These are phyloP conservation scores for Campylorhamphus procurvoides DNA, from an alignment of 2,113 vertebrate genomes.

Conservation along the genomic window DNA sequence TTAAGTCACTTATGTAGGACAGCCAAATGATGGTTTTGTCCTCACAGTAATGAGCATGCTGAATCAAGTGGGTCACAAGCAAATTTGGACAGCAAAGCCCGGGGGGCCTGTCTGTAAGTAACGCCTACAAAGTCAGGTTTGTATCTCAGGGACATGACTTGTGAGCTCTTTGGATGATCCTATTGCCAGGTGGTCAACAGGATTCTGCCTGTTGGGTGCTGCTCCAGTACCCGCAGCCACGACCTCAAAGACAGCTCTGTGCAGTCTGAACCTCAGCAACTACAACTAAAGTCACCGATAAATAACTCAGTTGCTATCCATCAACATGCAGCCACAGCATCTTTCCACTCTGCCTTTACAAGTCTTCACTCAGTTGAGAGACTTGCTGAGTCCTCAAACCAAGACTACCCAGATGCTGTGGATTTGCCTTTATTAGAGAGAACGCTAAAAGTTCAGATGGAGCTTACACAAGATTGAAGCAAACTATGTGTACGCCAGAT, in stretches of 20 bases:
- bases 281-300: neutral
- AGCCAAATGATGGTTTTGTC: neutral
- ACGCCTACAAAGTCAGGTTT: rapidly evolving
- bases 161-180: neutral
- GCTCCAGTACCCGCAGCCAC: neutral
- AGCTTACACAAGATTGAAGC: neutral
- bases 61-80: neutral
- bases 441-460: neutral
- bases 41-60: neutral
- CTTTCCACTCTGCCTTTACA: neutral
- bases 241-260: neutral
- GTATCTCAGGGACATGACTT: neutral
- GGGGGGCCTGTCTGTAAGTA: neutral
- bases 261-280: neutral
- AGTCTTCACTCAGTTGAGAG: neutral
- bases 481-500: neutral
- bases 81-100: neutral
- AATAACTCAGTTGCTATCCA: neutral
- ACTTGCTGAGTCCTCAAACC: neutral
- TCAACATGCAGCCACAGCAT: rapidly evolving
- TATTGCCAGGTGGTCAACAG: neutral
- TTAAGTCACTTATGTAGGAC: neutral
- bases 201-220: neutral
- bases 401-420: neutral
- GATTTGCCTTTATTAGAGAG: neutral